A percentile compares a stretch with the other conserved stretches of the same genome.
Conservation (phyloP, 2,888 invertebrate species). For the Acrocera orbiculus region DNA sequence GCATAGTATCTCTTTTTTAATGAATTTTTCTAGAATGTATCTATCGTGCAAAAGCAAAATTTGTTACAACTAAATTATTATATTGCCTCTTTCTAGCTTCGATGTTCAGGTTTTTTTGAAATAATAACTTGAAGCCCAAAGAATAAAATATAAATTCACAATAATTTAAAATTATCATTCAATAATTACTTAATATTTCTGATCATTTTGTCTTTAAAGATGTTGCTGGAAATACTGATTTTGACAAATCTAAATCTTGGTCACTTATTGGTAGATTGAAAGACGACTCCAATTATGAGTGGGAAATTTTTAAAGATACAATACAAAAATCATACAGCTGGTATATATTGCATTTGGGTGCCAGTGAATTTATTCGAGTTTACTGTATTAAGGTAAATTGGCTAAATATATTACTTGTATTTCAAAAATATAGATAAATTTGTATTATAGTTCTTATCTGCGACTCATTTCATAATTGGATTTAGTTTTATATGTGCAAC, state of each 20-base stretch:
- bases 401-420: no score
- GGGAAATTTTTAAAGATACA: conserved; percentile 23
- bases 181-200: no score
- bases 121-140: no score
- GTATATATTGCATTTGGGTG: conserved; percentile 21
- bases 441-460: conserved; percentile 7
- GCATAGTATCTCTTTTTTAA: no score
- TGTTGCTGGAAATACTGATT: conserved; percentile 16
- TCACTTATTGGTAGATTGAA: conserved; percentile 18
- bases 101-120: no score
- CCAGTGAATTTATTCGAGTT: conserved; percentile 13
- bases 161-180: no score
- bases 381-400: conserved; percentile 7
- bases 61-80: no score
- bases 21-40: no score
- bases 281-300: conserved; percentile 26
- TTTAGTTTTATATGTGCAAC: conserved; percentile 16
- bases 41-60: no score
- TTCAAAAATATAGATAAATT: conserved; percentile 5
- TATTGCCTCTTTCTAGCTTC: no score
- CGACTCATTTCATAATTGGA: conserved; percentile 17
- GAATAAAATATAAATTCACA: no score
- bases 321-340: conserved; percentile 20
- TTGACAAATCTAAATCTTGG: conserved; percentile 22
- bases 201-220: no score